Conservation (phyloP, 2,888 invertebrate species). For the Sceliomorpha sp. region DNA sequence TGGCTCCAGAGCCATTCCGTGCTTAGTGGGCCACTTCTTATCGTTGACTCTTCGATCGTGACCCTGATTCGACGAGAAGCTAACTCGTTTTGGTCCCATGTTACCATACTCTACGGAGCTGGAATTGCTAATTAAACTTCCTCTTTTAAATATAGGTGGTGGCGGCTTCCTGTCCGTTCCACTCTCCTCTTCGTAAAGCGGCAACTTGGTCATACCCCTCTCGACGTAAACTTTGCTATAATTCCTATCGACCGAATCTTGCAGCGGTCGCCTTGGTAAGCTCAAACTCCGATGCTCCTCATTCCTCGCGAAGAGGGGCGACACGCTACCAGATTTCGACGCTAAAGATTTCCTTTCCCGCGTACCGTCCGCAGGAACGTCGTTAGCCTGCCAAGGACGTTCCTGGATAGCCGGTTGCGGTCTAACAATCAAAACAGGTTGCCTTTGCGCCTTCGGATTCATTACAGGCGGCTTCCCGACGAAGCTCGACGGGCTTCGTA, state of each 20-base stretch:
- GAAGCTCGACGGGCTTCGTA: constrained; percentile 57
- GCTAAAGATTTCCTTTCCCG: too few species aligned
- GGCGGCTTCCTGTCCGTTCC: too few species aligned
- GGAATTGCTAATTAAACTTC: constrained; percentile 79
- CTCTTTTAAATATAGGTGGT: constrained; percentile 82
- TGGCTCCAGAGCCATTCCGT: constrained; percentile 77
- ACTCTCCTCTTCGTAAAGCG: constrained; percentile 65
- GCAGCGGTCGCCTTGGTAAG: constrained; percentile 66
- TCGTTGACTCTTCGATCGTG: constrained; percentile 58
- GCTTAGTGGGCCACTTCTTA: constrained; percentile 81
- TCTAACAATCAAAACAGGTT: constrained; percentile 72
- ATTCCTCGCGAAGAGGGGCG: constrained; percentile 78
- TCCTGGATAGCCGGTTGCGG: constrained; percentile 72
- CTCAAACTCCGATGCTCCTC: constrained; percentile 78
- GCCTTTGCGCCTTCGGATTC: constrained; percentile 71
- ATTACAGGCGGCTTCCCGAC: constrained; percentile 69
- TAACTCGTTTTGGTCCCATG: constrained; percentile 81
- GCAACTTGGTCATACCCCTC: too few species aligned
- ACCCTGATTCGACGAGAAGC: constrained; percentile 80
- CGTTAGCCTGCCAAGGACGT: constrained; percentile 16
- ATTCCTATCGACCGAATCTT: constrained; percentile 3
- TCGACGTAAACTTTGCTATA: too few species aligned
- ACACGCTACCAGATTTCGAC: too few species aligned
- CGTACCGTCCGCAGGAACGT: background rate
- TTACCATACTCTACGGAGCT: constrained; percentile 74